Conservation (phyloP, 53 echinoderm and acorn worm genomes). For the Temnopleurus reevesii region DNA sequence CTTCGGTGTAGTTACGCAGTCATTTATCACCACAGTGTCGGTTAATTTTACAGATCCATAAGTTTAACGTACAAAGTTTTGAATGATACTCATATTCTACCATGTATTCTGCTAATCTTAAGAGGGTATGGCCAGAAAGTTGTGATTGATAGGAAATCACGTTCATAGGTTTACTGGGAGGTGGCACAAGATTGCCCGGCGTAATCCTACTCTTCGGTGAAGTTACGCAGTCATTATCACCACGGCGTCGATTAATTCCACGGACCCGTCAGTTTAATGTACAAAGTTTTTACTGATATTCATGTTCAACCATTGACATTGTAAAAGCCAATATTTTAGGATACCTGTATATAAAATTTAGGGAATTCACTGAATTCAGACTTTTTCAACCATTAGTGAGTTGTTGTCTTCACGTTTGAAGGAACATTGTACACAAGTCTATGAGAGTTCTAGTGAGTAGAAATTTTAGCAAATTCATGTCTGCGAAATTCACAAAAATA, state of each 20-base stretch:
- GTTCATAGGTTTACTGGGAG: slow-evolving; percentile 48
- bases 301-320: too few species aligned
- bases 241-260: not conserved
- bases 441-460: too few species aligned
- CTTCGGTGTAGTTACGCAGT: slow-evolving; percentile 82
- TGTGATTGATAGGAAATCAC: slow-evolving; percentile 64
- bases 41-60: not conserved
- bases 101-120: too few species aligned
- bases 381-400: not conserved
- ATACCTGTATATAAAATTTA: not conserved
- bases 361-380: too few species aligned
- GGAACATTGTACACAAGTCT: too few species aligned
- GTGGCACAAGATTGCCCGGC: slow-evolving; percentile 77
- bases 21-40: slow-evolving; percentile 65
- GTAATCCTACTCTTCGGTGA: slow-evolving; percentile 85
- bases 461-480: too few species aligned
- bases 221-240: slow-evolving; percentile 76
- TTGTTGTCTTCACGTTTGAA: too few species aligned
- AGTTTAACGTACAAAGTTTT: not conserved
- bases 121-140: slow-evolving; percentile 57
- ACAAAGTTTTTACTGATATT: too few species aligned
- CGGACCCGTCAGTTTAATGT: not conserved
- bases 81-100: too few species aligned
- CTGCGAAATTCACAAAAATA: too few species aligned
- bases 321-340: not conserved